Evolutionary conservation across 1,140 invertebrate genomes (phyloP).

Genomic region (Orchestia grillus): DNA sequence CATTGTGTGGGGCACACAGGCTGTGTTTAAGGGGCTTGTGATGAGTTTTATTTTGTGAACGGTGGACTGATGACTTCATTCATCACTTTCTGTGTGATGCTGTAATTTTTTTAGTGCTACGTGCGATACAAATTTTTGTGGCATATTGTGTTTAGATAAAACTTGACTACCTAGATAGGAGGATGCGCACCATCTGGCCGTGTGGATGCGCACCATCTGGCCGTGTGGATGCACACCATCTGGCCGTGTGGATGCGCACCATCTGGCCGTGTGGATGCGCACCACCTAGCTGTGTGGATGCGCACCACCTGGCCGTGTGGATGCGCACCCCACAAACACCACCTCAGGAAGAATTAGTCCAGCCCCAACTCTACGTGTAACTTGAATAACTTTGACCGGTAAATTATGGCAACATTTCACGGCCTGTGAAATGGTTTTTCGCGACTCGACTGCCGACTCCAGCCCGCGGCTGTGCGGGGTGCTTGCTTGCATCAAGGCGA

Average conservation of each 20-base stretch:
- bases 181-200: background rate
- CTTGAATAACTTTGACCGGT: too few species aligned
- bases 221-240: background rate
- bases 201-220: background rate
- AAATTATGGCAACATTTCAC: too few species aligned
- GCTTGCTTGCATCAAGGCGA: too few species aligned
- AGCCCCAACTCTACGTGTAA: background rate
- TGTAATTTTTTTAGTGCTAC: background rate
- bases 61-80: background rate
- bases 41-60: background rate
- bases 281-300: background rate
- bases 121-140: slow-evolving; percentile 44
- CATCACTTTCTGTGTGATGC: background rate
- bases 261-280: background rate
- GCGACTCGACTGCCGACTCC: too few species aligned
- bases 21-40: background rate
- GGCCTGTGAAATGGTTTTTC: too few species aligned
- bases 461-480: too few species aligned
- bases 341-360: slow-evolving; percentile 47
- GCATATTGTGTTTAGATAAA: slow-evolving; percentile 44
- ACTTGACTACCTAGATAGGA: background rate
- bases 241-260: background rate
- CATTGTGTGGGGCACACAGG: background rate
- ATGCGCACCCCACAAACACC: background rate
- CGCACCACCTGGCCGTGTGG: background rate